Percentiles rank a stretch among this genome's conserved stretches.
These are phyloP conservation scores for Crotalus horridus DNA, from an alignment of 2,113 vertebrate genomes.

Conservation along the genomic window DNA sequence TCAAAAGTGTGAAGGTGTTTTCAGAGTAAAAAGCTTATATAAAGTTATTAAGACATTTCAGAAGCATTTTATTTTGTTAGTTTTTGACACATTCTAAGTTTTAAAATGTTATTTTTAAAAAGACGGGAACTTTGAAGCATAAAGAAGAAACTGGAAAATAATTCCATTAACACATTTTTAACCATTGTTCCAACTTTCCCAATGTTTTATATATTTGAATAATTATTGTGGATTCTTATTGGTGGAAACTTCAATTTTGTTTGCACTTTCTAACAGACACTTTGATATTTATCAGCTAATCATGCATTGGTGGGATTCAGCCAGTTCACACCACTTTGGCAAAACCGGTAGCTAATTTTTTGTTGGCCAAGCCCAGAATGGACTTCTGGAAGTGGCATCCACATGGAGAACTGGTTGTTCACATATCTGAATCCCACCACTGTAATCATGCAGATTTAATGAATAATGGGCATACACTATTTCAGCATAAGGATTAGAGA, in stretches of 20 bases:
- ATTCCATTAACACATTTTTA: not conserved
- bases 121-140: not conserved
- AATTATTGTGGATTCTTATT: not conserved
- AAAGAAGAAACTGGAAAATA: not conserved
- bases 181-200: not conserved
- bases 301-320: too few relatives aligned
- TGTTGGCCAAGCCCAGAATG: too few relatives aligned
- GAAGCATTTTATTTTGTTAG: not conserved
- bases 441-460: not conserved
- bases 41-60: not conserved
- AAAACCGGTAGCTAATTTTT: too few relatives aligned
- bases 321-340: too few relatives aligned
- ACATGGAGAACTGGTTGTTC: too few relatives aligned
- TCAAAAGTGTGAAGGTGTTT: not conserved
- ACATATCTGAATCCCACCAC: too few relatives aligned
- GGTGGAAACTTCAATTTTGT: not conserved
- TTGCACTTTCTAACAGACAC: not conserved
- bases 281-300: not conserved
- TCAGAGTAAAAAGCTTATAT: not conserved
- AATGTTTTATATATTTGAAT: not conserved
- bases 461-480: not conserved
- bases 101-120: not conserved
- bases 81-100: not conserved
- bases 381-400: too few relatives aligned
- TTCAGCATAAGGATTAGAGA: constrained; percentile 5